These are phyloP conservation scores for Hirtodrosophila histrioides DNA, from an alignment of 2,888 invertebrate species.

Conservation along the genomic window DNA sequence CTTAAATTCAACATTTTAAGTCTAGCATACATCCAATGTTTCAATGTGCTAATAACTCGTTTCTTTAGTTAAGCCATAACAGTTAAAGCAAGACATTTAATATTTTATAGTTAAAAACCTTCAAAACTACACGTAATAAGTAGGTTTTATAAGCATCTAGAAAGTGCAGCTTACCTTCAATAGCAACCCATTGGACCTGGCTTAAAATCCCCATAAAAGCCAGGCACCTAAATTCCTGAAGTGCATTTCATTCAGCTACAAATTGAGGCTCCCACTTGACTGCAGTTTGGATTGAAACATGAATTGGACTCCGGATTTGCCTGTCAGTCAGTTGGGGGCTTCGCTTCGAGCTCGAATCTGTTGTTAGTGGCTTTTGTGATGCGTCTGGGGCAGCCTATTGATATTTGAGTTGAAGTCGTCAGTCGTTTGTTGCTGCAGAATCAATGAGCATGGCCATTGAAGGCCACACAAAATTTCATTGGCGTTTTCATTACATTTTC, in stretches of 20 bases:
- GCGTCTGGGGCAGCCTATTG: slow-evolving; percentile 37
- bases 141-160: neutral
- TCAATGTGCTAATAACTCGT: neutral
- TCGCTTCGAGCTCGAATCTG: slow-evolving; percentile 22
- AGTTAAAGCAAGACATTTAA: neutral
- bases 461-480: slow-evolving; percentile 36
- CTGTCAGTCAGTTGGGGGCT: neutral
- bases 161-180: slow-evolving; percentile 9
- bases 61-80: neutral
- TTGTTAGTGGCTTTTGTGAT: slow-evolving; percentile 32
- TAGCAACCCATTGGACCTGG: neutral
- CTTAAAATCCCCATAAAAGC: neutral
- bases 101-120: neutral
- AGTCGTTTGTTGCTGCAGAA: slow-evolving; percentile 28
- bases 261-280: slow-evolving; percentile 1
- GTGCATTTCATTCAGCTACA: slow-evolving; percentile 12
- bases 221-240: slow-evolving; percentile 11
- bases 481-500: slow-evolving; percentile 58
- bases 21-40: neutral
- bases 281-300: slow-evolving; percentile 19
- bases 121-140: too few relatives aligned
- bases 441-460: slow-evolving; percentile 38
- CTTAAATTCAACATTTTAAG: too few relatives aligned
- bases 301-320: slow-evolving; percentile 9
- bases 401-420: slow-evolving; percentile 44